Evolutionary conservation across 2,797 vertebrate genomes (phyloP).

Genomic region (Acanthiza pusilla): DNA sequence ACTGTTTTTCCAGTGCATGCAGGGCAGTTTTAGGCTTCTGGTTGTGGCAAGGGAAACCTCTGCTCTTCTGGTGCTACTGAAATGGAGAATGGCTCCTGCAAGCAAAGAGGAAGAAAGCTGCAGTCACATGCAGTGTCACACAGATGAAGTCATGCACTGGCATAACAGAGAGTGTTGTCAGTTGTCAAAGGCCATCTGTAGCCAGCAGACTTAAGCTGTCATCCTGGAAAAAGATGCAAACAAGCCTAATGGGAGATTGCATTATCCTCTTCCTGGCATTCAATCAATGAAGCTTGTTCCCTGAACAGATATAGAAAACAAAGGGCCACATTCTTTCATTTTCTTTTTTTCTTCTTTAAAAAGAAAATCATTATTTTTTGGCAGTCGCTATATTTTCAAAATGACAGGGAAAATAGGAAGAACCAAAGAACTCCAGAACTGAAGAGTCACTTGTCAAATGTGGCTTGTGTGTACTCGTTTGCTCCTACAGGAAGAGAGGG

Average conservation of each 20-base stretch:
- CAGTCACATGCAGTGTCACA: slow-evolving; percentile 57
- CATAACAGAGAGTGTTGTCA: slow-evolving; percentile 57
- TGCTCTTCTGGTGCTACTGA: not conserved
- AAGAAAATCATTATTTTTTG: slow-evolving; percentile 25
- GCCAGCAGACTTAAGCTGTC: slow-evolving; percentile 53
- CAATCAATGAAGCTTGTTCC: slow-evolving; percentile 50
- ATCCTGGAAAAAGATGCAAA: slow-evolving; percentile 57
- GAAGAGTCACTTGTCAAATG: not conserved
- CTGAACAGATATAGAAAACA: slow-evolving; percentile 23
- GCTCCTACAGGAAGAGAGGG: not conserved
- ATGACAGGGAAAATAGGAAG: not conserved
- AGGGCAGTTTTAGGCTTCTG: not conserved
- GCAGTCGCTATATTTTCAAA: not conserved
- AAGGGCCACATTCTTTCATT: slow-evolving; percentile 24
- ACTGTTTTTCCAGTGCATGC: not conserved
- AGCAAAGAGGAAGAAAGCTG: slow-evolving; percentile 51
- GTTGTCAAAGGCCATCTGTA: slow-evolving; percentile 67
- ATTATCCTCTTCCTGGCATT: slow-evolving; percentile 47
- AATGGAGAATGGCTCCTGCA: not conserved
- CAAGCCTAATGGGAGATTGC: slow-evolving; percentile 35
- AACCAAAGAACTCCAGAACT: not conserved
- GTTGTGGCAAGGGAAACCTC: not conserved
- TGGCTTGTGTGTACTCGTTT: not conserved
- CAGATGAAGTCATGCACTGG: slow-evolving; percentile 66
- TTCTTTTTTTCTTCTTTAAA: not conserved